Percentiles rank a stretch among this genome's conserved stretches.
Conservation (phyloP, 2,797 vertebrate genomes). For the Gymnothorax javanicus region DNA sequence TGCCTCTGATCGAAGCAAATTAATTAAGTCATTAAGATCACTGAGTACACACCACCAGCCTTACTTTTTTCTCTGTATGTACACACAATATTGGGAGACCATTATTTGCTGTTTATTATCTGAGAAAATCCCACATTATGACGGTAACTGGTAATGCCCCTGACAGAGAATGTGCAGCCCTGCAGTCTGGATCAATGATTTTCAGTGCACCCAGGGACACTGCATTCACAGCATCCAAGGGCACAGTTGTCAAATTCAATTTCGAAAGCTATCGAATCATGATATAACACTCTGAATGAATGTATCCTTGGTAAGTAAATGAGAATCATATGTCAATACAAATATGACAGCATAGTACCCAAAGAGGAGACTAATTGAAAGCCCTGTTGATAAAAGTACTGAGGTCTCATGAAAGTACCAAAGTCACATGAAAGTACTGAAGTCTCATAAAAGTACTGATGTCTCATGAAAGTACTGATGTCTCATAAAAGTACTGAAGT, state of each 20-base stretch:
- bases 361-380: neutral
- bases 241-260: neutral
- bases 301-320: neutral
- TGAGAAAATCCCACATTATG: slow-evolving; percentile 6
- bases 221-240: neutral
- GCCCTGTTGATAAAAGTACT: too few species aligned
- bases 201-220: neutral
- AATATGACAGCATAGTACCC: too few species aligned
- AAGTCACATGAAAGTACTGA: too few species aligned
- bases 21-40: neutral
- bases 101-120: slow-evolving; percentile 33
- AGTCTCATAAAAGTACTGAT: too few species aligned
- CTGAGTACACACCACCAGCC: neutral
- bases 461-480: too few species aligned
- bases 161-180: neutral
- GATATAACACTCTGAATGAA: neutral
- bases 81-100: slow-evolving; percentile 4
- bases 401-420: too few species aligned
- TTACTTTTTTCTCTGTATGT: neutral
- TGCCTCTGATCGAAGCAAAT: neutral
- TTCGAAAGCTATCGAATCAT: neutral
- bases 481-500: too few species aligned
- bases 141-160: slow-evolving; percentile 22
- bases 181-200: slow-evolving; percentile 23
- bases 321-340: neutral